Evolutionary conservation across 2,888 invertebrate genomes (phyloP).

Genomic region (Callimorpha dominula): DNA sequence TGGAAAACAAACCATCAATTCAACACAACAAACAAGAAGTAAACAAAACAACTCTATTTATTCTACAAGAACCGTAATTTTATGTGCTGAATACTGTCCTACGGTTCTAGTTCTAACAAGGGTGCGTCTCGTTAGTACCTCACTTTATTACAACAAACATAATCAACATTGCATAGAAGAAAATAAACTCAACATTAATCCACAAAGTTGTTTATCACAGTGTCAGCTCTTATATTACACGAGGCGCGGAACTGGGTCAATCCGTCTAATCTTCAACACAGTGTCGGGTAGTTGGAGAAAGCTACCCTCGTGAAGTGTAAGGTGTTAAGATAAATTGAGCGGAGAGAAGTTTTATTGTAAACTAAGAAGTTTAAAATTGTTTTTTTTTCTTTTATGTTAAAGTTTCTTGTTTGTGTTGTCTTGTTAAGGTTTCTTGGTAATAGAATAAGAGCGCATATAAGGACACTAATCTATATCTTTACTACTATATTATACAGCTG

Average conservation of each 20-base stretch:
- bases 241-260: constrained; percentile 38
- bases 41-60: neutral
- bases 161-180: constrained; percentile 12
- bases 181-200: constrained; percentile 33
- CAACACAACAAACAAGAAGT: too few species aligned
- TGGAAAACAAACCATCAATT: neutral
- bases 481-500: too few species aligned
- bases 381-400: too few species aligned
- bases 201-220: constrained; percentile 39
- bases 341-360: neutral
- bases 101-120: constrained; percentile 1
- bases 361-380: neutral
- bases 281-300: constrained; percentile 38
- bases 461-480: too few species aligned
- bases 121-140: constrained; percentile 12
- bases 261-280: constrained; percentile 34
- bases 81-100: neutral
- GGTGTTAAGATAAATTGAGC: constrained; percentile 5
- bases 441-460: too few species aligned
- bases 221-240: constrained; percentile 32
- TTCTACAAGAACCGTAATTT: neutral
- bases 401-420: too few species aligned
- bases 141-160: constrained; percentile 22
- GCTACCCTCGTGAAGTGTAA: constrained; percentile 3
- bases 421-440: too few species aligned